Conservation (phyloP, 92 coral and sea anemone species). For the Virgularia gustaviana region DNA sequence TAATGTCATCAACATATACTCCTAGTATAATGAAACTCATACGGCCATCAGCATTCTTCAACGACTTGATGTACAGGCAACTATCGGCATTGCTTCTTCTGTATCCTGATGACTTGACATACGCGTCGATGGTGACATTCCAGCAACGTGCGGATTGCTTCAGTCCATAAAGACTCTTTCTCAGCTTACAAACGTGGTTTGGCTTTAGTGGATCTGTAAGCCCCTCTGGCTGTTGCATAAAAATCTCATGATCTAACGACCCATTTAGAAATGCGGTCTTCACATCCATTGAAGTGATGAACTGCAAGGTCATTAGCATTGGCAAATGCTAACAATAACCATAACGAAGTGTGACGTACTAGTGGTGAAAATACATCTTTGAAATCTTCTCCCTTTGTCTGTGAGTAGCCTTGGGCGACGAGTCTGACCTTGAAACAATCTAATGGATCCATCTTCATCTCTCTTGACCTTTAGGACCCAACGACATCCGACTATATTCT, state of each 20-base stretch:
- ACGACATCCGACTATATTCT: constrained; percentile 26
- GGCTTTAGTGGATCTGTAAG: constrained; percentile 60
- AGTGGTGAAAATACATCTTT: constrained; percentile 51
- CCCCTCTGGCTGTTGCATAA: constrained; percentile 64
- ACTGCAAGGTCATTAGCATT: constrained; percentile 57
- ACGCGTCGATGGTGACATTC: constrained; percentile 27
- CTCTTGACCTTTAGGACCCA: constrained; percentile 52
- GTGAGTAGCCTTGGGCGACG: constrained; percentile 39
- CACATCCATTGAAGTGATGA: constrained; percentile 63
- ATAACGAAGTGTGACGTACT: constrained; percentile 45
- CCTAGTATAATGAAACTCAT: constrained; percentile 29
- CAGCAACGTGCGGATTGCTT: constrained; percentile 6
- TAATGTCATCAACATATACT: constrained; percentile 45
- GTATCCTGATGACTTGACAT: constrained; percentile 32
- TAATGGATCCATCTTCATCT: constrained; percentile 42
- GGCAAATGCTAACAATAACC: constrained; percentile 58
- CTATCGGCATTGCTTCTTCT: constrained; percentile 53
- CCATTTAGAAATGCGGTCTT: constrained; percentile 63
- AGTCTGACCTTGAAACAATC: constrained; percentile 53
- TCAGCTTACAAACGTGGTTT: constrained; percentile 45
- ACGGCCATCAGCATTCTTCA: constrained; percentile 27
- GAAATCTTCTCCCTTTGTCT: constrained; percentile 36
- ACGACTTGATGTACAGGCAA: constrained; percentile 17
- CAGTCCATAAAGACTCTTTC: not conserved
- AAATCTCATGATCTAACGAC: constrained; percentile 59